phyloP scores from a whole-genome alignment of 2,888 invertebrate species.

The Pseudococcus longispinus region DNA sequence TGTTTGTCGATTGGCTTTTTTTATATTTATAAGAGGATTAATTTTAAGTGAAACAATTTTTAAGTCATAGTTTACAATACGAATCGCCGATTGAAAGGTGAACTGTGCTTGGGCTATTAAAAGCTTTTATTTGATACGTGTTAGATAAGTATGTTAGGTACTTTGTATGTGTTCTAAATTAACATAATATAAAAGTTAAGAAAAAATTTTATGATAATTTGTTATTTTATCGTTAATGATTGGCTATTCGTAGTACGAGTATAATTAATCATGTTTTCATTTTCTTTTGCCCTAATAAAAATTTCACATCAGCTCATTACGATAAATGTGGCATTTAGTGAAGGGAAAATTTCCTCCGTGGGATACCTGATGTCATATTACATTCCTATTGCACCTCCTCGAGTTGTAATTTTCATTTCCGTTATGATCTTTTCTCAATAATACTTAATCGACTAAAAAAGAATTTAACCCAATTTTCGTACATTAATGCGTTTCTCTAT shows the following conservation, averaged over 20 bases:
- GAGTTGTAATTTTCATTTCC: background rate
- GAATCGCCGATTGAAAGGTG: background rate
- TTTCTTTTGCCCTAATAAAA: background rate
- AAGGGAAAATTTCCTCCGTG: background rate
- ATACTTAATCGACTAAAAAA: slow-evolving; percentile 20
- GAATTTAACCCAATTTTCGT: slow-evolving; percentile 34
- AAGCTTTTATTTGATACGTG: slow-evolving; percentile 22
- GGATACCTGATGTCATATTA: background rate
- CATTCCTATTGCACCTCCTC: slow-evolving; percentile 3
- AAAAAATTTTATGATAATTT: slow-evolving; percentile 12
- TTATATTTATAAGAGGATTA: background rate
- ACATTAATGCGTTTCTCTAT: background rate
- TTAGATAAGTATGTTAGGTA: slow-evolving; percentile 19
- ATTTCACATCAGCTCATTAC: background rate
- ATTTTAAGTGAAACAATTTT: background rate
- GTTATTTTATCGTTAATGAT: slow-evolving; percentile 28
- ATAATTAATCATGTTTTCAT: background rate
- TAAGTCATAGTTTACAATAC: background rate
- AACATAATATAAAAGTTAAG: background rate
- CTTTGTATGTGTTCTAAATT: slow-evolving; percentile 31
- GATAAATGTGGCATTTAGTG: background rate
- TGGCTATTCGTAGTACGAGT: slow-evolving; percentile 1
- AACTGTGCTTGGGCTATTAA: background rate
- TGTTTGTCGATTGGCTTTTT: slow-evolving; percentile 17
- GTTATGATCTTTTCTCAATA: background rate